phyloP scores from a whole-genome alignment of 1,140 invertebrate species.

The Trigoniulus corallinus region DNA sequence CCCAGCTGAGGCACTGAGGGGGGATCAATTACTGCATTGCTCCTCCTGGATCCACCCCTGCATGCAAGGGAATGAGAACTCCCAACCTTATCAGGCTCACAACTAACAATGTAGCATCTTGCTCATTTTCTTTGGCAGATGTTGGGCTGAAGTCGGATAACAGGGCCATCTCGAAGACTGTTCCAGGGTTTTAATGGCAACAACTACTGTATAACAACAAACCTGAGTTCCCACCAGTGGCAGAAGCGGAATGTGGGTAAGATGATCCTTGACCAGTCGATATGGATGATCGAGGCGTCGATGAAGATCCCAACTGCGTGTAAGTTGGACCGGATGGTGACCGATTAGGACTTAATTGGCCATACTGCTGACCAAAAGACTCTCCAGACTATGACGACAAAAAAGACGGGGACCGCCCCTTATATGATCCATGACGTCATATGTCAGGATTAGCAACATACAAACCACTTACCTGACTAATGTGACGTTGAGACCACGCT shows the following conservation, averaged over 20 bases:
- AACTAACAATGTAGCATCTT: no score
- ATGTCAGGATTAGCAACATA: no score
- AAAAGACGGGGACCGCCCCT: constrained; percentile 3
- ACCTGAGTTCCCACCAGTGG: constrained; percentile 18
- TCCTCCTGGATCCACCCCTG: no score
- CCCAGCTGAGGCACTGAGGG: no score
- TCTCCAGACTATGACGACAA: constrained; percentile 10
- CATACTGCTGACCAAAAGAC: constrained; percentile 31
- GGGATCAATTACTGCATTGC: no score
- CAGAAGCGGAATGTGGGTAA: constrained; percentile 34
- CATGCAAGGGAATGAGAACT: no score
- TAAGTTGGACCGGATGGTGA: constrained; percentile 68
- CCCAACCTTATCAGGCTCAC: no score
- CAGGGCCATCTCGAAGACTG: no score
- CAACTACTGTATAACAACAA: not conserved
- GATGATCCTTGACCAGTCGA: constrained; percentile 19
- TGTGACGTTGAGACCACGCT: constrained; percentile 15
- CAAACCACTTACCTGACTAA: constrained; percentile 14
- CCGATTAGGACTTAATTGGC: constrained; percentile 59
- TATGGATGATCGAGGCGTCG: constrained; percentile 27
- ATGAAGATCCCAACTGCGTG: constrained; percentile 53
- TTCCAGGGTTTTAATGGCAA: no score
- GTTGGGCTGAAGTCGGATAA: no score
- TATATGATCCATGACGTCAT: no score
- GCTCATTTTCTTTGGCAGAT: no score